Conservation (phyloP, 2,113 vertebrate genomes). For the Caloenas nicobarica region DNA sequence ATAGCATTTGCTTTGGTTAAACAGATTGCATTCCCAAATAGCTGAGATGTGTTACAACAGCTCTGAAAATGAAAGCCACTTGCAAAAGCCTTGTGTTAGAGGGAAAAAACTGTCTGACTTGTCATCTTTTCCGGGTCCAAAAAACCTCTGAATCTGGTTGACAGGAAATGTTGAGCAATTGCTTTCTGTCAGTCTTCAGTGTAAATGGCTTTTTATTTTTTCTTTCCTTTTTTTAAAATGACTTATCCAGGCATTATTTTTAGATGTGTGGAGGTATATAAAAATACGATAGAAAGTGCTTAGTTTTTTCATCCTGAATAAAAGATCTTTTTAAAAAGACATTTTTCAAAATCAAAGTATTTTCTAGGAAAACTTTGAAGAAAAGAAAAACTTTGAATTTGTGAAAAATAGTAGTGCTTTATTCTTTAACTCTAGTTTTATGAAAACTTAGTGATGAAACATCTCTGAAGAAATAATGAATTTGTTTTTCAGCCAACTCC, state of each 20-base stretch:
- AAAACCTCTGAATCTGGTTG: not conserved
- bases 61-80: slow-evolving; percentile 4
- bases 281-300: not conserved
- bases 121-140: not conserved
- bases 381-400: not conserved
- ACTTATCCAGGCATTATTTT: not conserved
- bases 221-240: not conserved
- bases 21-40: slow-evolving; percentile 19
- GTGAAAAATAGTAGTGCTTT: not conserved
- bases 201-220: not conserved
- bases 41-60: slow-evolving; percentile 15
- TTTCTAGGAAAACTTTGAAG: not conserved
- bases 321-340: not conserved
- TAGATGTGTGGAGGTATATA: not conserved
- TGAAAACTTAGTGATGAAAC: not conserved
- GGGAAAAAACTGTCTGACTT: not conserved
- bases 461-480: not conserved
- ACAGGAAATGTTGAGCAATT: not conserved
- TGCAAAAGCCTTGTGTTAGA: not conserved
- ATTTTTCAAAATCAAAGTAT: not conserved
- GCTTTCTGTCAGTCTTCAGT: not conserved
- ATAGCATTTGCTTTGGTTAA: not conserved
- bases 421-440: not conserved
- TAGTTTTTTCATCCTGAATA: not conserved
- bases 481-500: not conserved